Evolutionary conservation across 2,113 vertebrate species (phyloP).

Genomic region (Nyctibius bracteatus): DNA sequence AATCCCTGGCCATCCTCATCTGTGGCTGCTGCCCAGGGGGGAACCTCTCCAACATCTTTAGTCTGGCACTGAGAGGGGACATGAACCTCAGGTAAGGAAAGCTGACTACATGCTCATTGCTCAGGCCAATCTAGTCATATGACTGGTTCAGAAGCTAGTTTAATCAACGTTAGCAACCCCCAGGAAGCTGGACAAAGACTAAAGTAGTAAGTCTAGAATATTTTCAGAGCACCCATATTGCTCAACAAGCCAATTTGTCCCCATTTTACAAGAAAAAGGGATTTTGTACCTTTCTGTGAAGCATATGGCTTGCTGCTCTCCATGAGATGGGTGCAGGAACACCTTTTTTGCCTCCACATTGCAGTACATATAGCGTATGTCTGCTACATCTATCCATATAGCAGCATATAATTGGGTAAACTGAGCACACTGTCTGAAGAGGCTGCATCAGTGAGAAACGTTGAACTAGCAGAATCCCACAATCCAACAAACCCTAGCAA

Average conservation of each 20-base stretch:
- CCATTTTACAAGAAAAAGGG: background rate
- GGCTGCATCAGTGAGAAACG: background rate
- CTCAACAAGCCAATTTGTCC: background rate
- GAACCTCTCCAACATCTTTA: slow-evolving; percentile 82
- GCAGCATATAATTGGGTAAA: background rate
- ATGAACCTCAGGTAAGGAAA: slow-evolving; percentile 85
- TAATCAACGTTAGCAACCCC: background rate
- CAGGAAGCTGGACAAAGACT: background rate
- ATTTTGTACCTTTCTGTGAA: background rate
- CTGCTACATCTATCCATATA: background rate
- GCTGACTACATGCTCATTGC: background rate
- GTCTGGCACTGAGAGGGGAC: slow-evolving; percentile 79
- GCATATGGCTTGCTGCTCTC: background rate
- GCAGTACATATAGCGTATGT: background rate
- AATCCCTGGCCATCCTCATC: slow-evolving; percentile 80
- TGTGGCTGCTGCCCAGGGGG: slow-evolving; percentile 86
- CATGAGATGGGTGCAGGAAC: background rate
- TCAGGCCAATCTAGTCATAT: background rate
- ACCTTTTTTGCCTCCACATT: background rate
- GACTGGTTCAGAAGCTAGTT: background rate
- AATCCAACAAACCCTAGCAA: background rate
- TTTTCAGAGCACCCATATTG: background rate
- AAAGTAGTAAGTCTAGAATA: background rate
- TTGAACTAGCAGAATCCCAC: background rate
- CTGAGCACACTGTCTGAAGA: background rate